A percentile compares a stretch with the other conserved stretches of the same genome.
Conservation (phyloP, 2,888 invertebrate genomes). For the Noctua pronuba region DNA sequence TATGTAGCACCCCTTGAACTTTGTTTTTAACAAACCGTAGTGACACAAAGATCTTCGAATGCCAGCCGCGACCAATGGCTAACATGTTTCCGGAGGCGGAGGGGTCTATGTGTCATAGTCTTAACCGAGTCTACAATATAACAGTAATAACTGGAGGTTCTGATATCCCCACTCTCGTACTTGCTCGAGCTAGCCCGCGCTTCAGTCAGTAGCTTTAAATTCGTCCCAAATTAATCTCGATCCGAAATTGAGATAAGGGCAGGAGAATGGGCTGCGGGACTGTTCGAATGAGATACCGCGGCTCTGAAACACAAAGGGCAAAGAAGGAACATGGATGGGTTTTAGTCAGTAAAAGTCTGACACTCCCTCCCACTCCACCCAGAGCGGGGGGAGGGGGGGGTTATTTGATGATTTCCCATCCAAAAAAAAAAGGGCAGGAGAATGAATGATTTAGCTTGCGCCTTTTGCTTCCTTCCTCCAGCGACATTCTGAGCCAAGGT, state of each 20-base stretch:
- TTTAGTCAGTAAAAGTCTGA: no score
- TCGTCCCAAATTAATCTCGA: not conserved
- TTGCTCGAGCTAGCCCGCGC: not conserved
- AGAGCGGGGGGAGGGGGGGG: no score
- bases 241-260: not conserved
- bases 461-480: not conserved
- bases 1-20: not conserved
- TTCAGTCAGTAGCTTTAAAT: no score
- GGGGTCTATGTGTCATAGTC: not conserved
- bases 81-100: not conserved
- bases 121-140: not conserved
- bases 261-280: no score
- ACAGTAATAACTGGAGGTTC: not conserved
- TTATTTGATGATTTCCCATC: no score
- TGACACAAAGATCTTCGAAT: not conserved
- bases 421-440: not conserved
- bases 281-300: no score
- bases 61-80: not conserved
- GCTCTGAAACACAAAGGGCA: no score
- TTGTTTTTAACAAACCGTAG: not conserved
- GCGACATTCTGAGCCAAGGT: not conserved
- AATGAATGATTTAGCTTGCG: not conserved
- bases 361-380: no score
- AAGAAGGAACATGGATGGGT: no score
- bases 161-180: not conserved